Conservation (phyloP, 1,140 invertebrate genomes). For the Caenorhabditis latens region DNA sequence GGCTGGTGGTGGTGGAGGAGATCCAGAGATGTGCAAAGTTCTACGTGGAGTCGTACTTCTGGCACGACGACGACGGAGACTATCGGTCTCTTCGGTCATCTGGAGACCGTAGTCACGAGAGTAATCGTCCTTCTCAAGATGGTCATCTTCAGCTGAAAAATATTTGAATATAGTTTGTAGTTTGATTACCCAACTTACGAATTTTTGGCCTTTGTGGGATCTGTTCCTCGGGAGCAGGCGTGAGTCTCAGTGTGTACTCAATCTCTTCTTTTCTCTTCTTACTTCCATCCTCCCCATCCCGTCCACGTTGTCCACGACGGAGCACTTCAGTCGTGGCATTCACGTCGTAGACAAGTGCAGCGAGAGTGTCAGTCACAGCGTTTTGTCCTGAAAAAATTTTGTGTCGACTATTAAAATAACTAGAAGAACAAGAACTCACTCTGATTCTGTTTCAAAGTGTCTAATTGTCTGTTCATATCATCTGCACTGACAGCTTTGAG, state of each 20-base stretch:
- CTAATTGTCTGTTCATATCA: constrained; percentile 75
- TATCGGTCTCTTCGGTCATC: constrained; percentile 73
- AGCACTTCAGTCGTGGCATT: constrained; percentile 78
- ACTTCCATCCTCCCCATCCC: constrained; percentile 64
- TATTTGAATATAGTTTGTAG: constrained; percentile 38
- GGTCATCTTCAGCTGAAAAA: constrained; percentile 69
- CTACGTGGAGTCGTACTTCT: constrained; percentile 74
- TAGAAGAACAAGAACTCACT: constrained; percentile 55
- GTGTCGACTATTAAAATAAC: background rate
- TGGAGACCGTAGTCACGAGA: constrained; percentile 76
- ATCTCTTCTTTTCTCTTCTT: constrained; percentile 70
- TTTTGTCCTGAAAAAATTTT: constrained; percentile 69
- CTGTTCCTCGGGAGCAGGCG: constrained; percentile 73
- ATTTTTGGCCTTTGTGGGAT: constrained; percentile 59
- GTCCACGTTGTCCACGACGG: constrained; percentile 71
- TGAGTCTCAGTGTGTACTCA: constrained; percentile 75
- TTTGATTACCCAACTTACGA: constrained; percentile 58
- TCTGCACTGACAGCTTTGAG: constrained; percentile 76
- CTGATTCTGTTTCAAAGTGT: constrained; percentile 73
- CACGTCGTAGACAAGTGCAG: constrained; percentile 78
- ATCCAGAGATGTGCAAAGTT: constrained; percentile 75
- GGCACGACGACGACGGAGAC: constrained; percentile 70
- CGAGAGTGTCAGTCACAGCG: constrained; percentile 75
- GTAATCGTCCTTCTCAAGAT: constrained; percentile 73
- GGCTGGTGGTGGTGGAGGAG: constrained; percentile 66